phyloP scores from a whole-genome alignment of 2,888 invertebrate species.

The Troides helena region DNA sequence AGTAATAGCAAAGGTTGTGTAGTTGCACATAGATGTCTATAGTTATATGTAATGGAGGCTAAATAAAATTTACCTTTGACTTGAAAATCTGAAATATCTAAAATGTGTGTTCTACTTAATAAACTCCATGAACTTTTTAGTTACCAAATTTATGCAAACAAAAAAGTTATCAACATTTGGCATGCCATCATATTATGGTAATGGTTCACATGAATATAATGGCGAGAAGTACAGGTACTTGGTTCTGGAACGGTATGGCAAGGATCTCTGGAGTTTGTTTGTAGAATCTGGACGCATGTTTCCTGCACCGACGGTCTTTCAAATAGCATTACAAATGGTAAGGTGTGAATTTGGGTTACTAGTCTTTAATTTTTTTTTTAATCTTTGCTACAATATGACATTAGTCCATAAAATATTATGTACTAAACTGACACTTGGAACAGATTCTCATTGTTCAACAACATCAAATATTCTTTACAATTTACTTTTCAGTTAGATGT shows the following conservation, averaged over 20 bases:
- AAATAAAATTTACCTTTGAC: too few species aligned
- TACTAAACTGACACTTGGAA: too few species aligned
- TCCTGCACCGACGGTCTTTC: conserved; percentile 86
- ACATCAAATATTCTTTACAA: too few species aligned
- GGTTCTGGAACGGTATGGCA: conserved; percentile 93
- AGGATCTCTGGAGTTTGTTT: conserved; percentile 90
- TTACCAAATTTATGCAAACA: conserved; percentile 84
- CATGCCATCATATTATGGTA: conserved; percentile 91
- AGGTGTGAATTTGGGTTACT: conserved; percentile 24
- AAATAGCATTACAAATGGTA: conserved; percentile 91
- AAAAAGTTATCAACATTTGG: conserved; percentile 87
- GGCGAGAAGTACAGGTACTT: conserved; percentile 91
- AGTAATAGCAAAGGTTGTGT: too few species aligned
- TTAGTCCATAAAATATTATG: too few species aligned
- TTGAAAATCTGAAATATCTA: too few species aligned
- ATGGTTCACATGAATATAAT: conserved; percentile 89
- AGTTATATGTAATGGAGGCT: too few species aligned
- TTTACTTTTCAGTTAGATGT: conserved; percentile 86
- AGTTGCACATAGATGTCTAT: too few species aligned
- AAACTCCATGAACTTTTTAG: conserved; percentile 65
- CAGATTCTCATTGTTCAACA: too few species aligned
- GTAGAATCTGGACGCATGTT: conserved; percentile 83
- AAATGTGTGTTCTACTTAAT: too few species aligned
- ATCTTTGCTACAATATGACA: too few species aligned
- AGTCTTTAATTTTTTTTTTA: too few species aligned